These are phyloP conservation scores for Eumaeus atala DNA, from an alignment of 1,140 invertebrate species.

Conservation along the genomic window DNA sequence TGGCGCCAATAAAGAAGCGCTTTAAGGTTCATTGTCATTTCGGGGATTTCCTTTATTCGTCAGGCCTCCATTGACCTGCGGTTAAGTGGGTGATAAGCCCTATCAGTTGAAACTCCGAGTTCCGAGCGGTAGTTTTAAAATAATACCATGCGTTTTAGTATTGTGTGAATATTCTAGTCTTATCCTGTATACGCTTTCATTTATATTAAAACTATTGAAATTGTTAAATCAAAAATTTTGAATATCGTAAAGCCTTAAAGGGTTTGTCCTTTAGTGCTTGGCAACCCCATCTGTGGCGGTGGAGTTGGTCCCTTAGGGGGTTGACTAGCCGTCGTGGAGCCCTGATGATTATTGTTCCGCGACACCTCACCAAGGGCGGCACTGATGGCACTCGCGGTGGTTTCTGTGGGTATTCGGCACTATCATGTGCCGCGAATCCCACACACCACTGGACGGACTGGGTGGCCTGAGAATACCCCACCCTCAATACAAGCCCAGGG, in stretches of 20 bases:
- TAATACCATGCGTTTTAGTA: conserved; percentile 14
- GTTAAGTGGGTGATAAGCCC: conserved; percentile 37
- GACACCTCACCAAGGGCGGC: no score
- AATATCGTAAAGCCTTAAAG: not conserved
- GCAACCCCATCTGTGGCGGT: no score
- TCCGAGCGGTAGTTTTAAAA: conserved; percentile 20
- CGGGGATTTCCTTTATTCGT: conserved; percentile 15
- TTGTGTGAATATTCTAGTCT: conserved; percentile 4
- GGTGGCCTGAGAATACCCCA: no score
- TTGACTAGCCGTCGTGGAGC: no score
- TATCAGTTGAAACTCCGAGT: conserved; percentile 32
- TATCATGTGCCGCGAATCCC: no score
- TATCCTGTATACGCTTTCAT: not conserved
- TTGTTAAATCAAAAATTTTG: not conserved
- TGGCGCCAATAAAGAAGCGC: conserved; percentile 18
- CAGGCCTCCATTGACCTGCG: conserved; percentile 27
- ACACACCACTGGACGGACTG: no score
- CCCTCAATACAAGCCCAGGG: no score
- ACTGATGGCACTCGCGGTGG: no score
- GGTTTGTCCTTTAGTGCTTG: no score
- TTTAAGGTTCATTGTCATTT: conserved; percentile 27
- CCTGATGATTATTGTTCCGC: no score
- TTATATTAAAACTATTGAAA: not conserved
- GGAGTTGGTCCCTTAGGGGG: no score
- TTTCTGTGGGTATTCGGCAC: no score